Evolutionary conservation across 2,113 vertebrate genomes (phyloP).

Genomic region (Clarias magur): DNA sequence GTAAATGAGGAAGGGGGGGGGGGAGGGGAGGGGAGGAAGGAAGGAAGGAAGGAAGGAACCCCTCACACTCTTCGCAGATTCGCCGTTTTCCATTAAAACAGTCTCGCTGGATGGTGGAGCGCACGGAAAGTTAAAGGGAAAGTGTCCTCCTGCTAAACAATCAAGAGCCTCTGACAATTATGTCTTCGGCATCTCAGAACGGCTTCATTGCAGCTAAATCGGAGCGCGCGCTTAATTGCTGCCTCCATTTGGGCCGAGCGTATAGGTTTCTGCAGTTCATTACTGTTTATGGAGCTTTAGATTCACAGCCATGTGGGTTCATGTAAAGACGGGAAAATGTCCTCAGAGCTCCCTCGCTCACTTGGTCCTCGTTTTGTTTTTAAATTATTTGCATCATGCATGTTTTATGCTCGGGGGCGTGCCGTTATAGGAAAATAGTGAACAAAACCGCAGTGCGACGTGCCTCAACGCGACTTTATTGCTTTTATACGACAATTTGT

Average conservation of each 20-base stretch:
- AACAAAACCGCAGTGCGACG: background rate
- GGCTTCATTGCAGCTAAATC: slow-evolving; percentile 47
- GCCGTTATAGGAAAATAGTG: too few species aligned
- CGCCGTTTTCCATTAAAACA: slow-evolving; percentile 58
- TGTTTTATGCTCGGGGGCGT: background rate
- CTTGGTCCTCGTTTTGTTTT: background rate
- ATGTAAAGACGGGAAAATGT: slow-evolving; percentile 35
- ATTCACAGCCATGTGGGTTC: slow-evolving; percentile 33
- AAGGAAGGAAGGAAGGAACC: background rate
- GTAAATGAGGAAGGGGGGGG: slow-evolving; percentile 61
- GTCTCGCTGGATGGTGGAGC: slow-evolving; percentile 48
- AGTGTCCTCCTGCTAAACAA: slow-evolving; percentile 50
- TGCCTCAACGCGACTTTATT: background rate
- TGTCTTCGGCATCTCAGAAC: slow-evolving; percentile 34
- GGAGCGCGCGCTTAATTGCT: slow-evolving; percentile 41
- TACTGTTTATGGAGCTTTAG: slow-evolving; percentile 46
- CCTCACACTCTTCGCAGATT: slow-evolving; percentile 51
- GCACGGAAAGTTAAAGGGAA: slow-evolving; percentile 50
- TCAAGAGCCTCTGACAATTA: slow-evolving; percentile 50
- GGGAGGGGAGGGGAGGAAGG: background rate
- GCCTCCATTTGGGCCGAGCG: slow-evolving; percentile 39
- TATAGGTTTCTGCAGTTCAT: slow-evolving; percentile 48
- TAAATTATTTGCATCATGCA: background rate
- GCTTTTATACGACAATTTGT: background rate
- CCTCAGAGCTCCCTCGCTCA: background rate